A percentile compares a stretch with the other conserved stretches of the same genome.
Evolutionary conservation across 2,888 invertebrate species (phyloP).

Genomic region (Xestia xanthographa): DNA sequence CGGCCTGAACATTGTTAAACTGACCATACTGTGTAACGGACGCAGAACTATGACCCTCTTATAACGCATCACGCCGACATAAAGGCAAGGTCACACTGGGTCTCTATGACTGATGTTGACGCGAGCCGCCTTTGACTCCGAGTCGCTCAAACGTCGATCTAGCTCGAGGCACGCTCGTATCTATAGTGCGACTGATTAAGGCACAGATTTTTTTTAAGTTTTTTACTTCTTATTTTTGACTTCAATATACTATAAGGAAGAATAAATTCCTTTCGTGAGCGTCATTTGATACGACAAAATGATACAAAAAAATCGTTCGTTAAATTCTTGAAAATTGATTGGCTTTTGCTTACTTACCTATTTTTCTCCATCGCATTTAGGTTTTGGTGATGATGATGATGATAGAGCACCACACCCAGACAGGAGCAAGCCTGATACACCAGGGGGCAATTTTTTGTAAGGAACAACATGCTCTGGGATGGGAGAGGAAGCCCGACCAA

Average conservation of each 20-base stretch:
- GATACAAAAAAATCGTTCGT: background rate
- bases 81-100: slow-evolving; percentile 83
- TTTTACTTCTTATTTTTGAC: too few species aligned
- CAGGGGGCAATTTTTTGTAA: too few species aligned
- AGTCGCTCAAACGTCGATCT: slow-evolving; percentile 84
- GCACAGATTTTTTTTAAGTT: background rate
- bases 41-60: slow-evolving; percentile 70
- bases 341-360: background rate
- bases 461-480: too few species aligned
- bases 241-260: too few species aligned
- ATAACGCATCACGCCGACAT: slow-evolving; percentile 72
- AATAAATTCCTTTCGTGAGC: background rate
- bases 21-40: slow-evolving; percentile 62
- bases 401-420: too few species aligned
- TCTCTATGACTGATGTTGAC: slow-evolving; percentile 86
- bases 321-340: background rate
- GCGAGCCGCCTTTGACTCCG: slow-evolving; percentile 87
- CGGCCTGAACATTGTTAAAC: slow-evolving; percentile 64
- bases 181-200: slow-evolving; percentile 73
- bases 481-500: too few species aligned
- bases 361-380: background rate
- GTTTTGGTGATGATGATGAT: too few species aligned
- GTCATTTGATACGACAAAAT: background rate
- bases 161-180: slow-evolving; percentile 74
- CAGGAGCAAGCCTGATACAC: too few species aligned